Evolutionary conservation across 2,888 invertebrate genomes (phyloP), one percentile per base, ranked within the genome.

Genomic region (Ceraclea dissimilis): DNA sequence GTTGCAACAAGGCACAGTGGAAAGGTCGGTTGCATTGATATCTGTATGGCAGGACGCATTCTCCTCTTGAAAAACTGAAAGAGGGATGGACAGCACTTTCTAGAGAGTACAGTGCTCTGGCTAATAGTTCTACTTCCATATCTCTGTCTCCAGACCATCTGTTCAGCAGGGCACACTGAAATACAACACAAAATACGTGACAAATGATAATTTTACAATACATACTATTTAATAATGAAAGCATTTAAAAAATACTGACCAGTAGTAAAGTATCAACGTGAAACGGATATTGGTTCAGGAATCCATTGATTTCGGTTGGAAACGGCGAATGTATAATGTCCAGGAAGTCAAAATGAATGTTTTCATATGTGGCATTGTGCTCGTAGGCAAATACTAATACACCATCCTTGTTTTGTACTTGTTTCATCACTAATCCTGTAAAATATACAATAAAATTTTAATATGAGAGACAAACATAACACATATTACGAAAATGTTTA

Each of bases 161-260:
- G 49, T 20, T 49, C 6, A 49, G n/a, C 4, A 22, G 17, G 16
- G 49, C 21, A 49, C 49, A 49, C 49, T 49, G 49, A 2, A 49
- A 49, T 8, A 49, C 6, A 19, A 49, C 4, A 39, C 39, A 39
- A 8, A 39, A 13, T n/a, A n/a, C n/a, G n/a, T n/a, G n/a, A n/a
- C n/a, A n/a, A n/a, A 8, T 16, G 16, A 39, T 39, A 39, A 39
- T 39, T 8, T 6, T 11, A 31, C 6, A 31, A 31, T 8, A 31
- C 6, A 8, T 11, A 31, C 31, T 8, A 31, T 31, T 31, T 31
- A 31, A 31, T 31, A 8, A 8, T 31, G 31, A 31, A 8, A 8
- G 6, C 31, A 31, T 31, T 31, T 6, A 31, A 11, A 8, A 11
- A 11, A 31, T 31, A 46, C 46, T 18, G 4, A 46, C 46, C 46